A percentile compares a stretch with the other conserved stretches of the same genome.
Conservation (phyloP, 2,113 vertebrate genomes). For the Ciconia maguari region DNA sequence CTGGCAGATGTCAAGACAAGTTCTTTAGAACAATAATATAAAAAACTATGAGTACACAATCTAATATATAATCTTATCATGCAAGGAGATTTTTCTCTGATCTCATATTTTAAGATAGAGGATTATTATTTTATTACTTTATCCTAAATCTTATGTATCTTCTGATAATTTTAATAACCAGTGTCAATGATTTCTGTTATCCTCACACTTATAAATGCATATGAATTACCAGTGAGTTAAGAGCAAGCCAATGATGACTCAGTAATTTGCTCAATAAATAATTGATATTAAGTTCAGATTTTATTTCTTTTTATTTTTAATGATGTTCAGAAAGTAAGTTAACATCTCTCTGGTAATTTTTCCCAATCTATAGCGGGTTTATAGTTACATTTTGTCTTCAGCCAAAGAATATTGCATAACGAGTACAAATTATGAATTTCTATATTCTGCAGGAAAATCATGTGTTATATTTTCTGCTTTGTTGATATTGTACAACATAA, state of each 20-base stretch:
- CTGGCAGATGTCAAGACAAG: background rate
- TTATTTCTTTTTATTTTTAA: background rate
- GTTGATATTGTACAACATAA: background rate
- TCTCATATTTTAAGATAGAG: background rate
- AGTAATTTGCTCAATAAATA: background rate
- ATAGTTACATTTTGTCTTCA: background rate
- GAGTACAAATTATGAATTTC: background rate
- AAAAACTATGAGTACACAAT: background rate
- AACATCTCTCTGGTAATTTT: background rate
- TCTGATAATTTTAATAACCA: background rate
- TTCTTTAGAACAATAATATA: background rate
- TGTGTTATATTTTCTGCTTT: background rate
- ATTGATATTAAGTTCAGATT: background rate
- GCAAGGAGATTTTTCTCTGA: background rate
- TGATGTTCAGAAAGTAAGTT: background rate
- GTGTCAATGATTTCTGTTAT: background rate
- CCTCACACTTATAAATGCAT: background rate
- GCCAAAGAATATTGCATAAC: background rate
- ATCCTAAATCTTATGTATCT: background rate
- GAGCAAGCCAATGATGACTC: background rate
- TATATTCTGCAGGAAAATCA: background rate
- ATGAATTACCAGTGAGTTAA: background rate
- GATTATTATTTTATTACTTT: background rate
- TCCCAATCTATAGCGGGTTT: background rate
- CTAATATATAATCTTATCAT: background rate